Percentiles rank a stretch among this genome's conserved stretches.
Evolutionary conservation across 2,113 vertebrate genomes (phyloP).

Genomic region (Upupa epops): DNA sequence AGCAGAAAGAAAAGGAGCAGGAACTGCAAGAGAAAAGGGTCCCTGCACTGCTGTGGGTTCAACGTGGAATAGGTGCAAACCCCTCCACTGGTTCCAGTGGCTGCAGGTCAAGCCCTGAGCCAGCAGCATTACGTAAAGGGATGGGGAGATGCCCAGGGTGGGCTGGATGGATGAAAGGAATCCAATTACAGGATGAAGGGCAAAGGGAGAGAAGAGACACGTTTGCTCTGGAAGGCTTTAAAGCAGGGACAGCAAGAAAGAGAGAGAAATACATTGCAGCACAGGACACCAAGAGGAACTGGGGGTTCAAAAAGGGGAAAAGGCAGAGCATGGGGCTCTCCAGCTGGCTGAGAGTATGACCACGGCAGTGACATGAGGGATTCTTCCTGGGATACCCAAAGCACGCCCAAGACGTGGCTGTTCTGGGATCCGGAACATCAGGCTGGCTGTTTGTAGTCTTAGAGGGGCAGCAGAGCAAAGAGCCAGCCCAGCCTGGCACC

Average conservation of each 20-base stretch:
- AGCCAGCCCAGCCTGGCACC: neutral
- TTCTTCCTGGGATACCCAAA: neutral
- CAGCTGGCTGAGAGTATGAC: neutral
- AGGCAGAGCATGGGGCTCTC: neutral
- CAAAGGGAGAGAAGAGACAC: constrained; percentile 19
- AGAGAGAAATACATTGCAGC: neutral
- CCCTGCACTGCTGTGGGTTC: fast-evolving
- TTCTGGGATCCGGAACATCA: neutral
- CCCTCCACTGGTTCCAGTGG: neutral
- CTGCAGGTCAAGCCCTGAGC: neutral
- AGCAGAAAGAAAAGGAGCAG: neutral
- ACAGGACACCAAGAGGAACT: neutral
- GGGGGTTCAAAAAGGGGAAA: neutral
- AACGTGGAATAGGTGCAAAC: fast-evolving
- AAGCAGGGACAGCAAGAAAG: neutral
- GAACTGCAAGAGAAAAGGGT: neutral
- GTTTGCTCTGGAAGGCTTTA: constrained; percentile 13
- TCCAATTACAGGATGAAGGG: constrained; percentile 69
- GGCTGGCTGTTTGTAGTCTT: neutral
- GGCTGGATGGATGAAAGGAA: constrained; percentile 47
- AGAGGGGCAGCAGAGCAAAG: fast-evolving
- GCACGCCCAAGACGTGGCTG: fast-evolving
- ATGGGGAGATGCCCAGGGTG: neutral
- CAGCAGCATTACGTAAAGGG: constrained; percentile 9
- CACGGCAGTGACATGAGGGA: neutral